Conservation (phyloP, 2,888 invertebrate genomes). For the Arctia plantaginis region DNA sequence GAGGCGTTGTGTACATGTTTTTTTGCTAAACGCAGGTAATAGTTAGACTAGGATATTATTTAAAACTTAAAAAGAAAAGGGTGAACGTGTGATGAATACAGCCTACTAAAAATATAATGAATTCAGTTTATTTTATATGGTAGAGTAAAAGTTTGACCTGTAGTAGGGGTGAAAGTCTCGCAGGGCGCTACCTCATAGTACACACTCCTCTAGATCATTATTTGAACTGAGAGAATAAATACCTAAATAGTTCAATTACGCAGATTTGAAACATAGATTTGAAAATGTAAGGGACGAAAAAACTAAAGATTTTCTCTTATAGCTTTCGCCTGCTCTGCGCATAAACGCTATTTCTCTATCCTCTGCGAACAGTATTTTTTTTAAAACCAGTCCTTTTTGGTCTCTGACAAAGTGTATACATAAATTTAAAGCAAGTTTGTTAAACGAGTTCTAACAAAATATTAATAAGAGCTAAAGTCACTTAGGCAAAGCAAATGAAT, state of each 20-base stretch:
- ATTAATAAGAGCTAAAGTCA: neutral
- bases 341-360: neutral
- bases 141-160: too few relatives aligned
- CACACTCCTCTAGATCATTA: too few relatives aligned
- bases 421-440: neutral
- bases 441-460: neutral
- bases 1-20: neutral
- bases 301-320: too few relatives aligned
- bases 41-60: neutral
- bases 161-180: too few relatives aligned
- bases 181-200: too few relatives aligned
- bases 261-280: neutral
- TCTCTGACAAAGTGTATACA: neutral
- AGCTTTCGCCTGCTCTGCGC: neutral
- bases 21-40: neutral
- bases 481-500: conserved; percentile 5
- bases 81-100: neutral
- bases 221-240: too few relatives aligned
- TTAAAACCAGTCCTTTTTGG: neutral
- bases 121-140: neutral
- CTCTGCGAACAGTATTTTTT: neutral
- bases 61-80: neutral
- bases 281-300: neutral
- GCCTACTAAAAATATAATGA: neutral
- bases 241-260: neutral